Conservation (phyloP, 2,113 vertebrate species). For the Saccopteryx leptura region DNA sequence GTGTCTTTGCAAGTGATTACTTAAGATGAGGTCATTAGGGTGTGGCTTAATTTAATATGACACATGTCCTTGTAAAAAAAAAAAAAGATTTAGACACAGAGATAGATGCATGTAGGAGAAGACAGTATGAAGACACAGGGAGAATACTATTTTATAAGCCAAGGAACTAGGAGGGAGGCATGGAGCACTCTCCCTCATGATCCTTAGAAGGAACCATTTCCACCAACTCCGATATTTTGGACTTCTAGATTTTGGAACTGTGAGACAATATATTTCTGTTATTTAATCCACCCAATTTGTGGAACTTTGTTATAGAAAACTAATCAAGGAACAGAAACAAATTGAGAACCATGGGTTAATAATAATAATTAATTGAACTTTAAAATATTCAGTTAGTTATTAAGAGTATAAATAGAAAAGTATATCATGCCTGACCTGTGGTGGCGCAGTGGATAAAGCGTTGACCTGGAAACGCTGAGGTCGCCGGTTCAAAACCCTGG, state of each 20-base stretch:
- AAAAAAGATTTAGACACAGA: neutral
- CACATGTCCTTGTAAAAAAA: neutral
- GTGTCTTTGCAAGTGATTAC: neutral
- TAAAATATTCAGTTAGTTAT: neutral
- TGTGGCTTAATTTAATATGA: neutral
- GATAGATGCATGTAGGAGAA: neutral
- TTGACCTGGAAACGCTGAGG: too few relatives aligned
- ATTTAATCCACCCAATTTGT: neutral
- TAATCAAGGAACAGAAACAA: conserved; percentile 7
- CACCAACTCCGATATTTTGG: neutral
- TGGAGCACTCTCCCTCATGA: neutral
- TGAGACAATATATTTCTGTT: neutral
- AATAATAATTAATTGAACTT: conserved; percentile 20
- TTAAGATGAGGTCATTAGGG: neutral
- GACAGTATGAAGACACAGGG: neutral
- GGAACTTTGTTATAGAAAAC: neutral
- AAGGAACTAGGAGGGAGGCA: neutral
- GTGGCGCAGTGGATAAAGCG: too few relatives aligned
- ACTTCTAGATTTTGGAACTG: neutral
- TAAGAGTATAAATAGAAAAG: neutral
- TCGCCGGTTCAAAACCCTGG: too few relatives aligned
- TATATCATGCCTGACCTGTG: neutral
- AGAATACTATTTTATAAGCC: neutral
- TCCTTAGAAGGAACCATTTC: neutral
- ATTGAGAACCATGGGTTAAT: neutral